Base-by-base conservation (phyloP, 53 echinoderm and acorn worm species). In the Arbacia lixula region DNA sequence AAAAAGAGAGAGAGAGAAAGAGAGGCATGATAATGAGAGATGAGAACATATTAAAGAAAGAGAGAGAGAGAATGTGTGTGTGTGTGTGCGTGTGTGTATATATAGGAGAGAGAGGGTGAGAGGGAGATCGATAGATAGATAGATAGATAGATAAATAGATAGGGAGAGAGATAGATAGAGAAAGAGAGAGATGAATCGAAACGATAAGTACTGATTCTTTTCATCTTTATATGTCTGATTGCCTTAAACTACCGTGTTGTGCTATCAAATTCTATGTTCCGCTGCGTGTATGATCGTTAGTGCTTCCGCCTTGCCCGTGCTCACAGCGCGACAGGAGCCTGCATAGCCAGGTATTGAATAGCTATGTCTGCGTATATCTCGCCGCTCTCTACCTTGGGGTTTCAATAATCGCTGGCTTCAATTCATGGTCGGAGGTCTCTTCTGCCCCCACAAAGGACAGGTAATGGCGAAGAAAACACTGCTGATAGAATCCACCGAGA, bases 401-500 rank as follows among this genome's bases (percentile, higher is more conserved):
- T 74, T 33, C 35, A 74, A 74, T 74, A 21, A 53, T 30, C 74
- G 74, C 74, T 53, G 34, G 52, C 74, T 74, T 74, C 74, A 74
- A 74, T 74, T 71, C 41, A 71, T 41, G n/a, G 20, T 19, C 52
- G 11, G 9, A 16, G 53, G 51, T 57, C 5, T 14, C 14, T 69
- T 28, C 42, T 69, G 9, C 53, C 30, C 35, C 4, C 6, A 74
- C 74, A 74, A 74, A 51, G 74, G 2, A 14, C 74, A 74, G 74
- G 74, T 74, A 74, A 53, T 46, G 53, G 53, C 5, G 74, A 53
- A 53, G 53, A 42, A 72, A 74, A 74, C 36, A 20, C 51, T 19
- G 74, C 74, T 74, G 52, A 74, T 74, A 74, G 74, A 74, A 74
- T 52, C 52, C 52, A 74, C 31, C 69, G 43, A 69, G 69, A 69